These are phyloP conservation scores for Pocota personata DNA, from an alignment of 2,888 invertebrate species.

Conservation along the genomic window DNA sequence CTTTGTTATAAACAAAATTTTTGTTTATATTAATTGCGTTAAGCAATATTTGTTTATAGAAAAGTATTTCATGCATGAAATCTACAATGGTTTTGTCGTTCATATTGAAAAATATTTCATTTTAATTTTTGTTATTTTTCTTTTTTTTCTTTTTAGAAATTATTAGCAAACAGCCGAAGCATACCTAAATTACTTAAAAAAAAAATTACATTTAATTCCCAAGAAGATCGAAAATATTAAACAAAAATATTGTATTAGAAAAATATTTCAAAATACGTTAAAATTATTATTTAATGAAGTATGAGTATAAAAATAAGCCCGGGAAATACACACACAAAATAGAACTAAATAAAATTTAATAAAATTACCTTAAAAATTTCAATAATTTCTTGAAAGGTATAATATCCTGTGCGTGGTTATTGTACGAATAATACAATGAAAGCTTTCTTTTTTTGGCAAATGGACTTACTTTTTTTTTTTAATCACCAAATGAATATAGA, in stretches of 20 bases:
- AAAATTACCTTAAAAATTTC: slow-evolving; percentile 12
- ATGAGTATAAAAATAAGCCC: neutral
- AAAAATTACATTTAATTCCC: slow-evolving; percentile 10
- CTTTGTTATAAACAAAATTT: neutral
- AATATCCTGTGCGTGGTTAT: slow-evolving; percentile 31
- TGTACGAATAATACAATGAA: slow-evolving; percentile 32
- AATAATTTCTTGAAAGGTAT: neutral
- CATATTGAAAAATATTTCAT: neutral
- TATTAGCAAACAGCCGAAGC: slow-evolving; percentile 25
- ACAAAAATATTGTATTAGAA: neutral
- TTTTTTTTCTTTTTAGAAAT: neutral
- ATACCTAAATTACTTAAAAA: neutral
- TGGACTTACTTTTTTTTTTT: slow-evolving; percentile 1
- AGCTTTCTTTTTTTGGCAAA: neutral
- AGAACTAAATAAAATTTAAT: neutral
- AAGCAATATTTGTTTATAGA: slow-evolving; percentile 40
- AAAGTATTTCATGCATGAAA: slow-evolving; percentile 45
- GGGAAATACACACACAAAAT: slow-evolving; percentile 5
- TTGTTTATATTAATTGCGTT: slow-evolving; percentile 44
- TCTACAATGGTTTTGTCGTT: neutral
- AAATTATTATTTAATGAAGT: neutral
- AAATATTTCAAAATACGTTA: neutral
- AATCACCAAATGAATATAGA: slow-evolving; percentile 18
- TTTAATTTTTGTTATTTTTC: too few relatives aligned
- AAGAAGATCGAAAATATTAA: neutral